Percentiles rank a stretch among this genome's conserved stretches.
Conservation (phyloP, 2,888 invertebrate species). For the Phorcus lineatus region DNA sequence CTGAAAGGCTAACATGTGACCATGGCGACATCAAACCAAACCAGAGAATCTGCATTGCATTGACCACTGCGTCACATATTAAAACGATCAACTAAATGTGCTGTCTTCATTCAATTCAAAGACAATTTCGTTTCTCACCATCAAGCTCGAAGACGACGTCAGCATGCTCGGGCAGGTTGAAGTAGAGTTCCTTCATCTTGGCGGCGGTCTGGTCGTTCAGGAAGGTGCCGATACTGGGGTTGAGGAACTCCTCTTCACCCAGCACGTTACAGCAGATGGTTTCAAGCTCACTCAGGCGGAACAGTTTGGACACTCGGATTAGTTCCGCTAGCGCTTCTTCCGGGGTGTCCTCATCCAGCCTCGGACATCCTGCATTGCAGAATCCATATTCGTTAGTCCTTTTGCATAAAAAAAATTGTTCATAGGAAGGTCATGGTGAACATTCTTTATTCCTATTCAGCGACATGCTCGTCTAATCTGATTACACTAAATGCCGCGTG, state of each 20-base stretch:
- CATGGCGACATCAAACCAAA: too few relatives aligned
- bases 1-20: too few relatives aligned
- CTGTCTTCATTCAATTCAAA: too few relatives aligned
- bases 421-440: too few relatives aligned
- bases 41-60: too few relatives aligned
- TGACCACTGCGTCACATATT: too few relatives aligned
- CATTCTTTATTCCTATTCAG: too few relatives aligned
- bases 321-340: conserved; percentile 58
- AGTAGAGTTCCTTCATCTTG: conserved; percentile 63
- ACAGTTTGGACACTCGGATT: conserved; percentile 55
- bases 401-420: too few relatives aligned
- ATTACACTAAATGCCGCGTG: too few relatives aligned
- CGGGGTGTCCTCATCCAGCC: conserved; percentile 48
- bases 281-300: conserved; percentile 60
- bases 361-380: conserved; percentile 57
- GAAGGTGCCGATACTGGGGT: conserved; percentile 72
- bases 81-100: too few relatives aligned
- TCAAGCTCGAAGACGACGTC: conserved; percentile 68
- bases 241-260: conserved; percentile 69
- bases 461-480: too few relatives aligned
- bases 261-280: conserved; percentile 66
- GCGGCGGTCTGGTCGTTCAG: conserved; percentile 68
- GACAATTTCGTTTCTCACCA: too few relatives aligned
- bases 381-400: not conserved
- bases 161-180: conserved; percentile 59